Percentiles rank a stretch among this genome's conserved stretches.
These are phyloP conservation scores for Capromys pilorides DNA, from an alignment of 2,797 vertebrate species.

Conservation along the genomic window DNA sequence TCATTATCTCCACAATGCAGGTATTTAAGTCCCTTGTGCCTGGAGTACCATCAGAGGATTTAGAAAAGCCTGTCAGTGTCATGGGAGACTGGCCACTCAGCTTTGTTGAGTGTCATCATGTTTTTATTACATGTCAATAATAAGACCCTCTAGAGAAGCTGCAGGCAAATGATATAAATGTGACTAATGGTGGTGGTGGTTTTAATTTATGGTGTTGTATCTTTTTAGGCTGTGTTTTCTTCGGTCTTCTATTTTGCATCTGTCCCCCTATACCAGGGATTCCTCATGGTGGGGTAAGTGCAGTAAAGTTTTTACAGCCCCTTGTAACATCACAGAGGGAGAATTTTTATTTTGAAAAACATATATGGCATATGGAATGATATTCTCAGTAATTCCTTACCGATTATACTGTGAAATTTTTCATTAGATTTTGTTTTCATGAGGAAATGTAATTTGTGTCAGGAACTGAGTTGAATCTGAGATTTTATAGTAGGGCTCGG, in stretches of 20 bases:
- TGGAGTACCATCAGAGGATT: not conserved
- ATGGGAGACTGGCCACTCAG: not conserved
- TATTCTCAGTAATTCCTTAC: not conserved
- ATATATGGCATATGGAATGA: not conserved
- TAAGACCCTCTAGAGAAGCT: not conserved
- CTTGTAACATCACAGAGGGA: not conserved
- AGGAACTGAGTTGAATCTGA: not conserved
- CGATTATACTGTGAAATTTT: not conserved
- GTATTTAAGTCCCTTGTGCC: conserved; percentile 80
- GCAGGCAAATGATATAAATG: not conserved
- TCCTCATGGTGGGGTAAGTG: conserved; percentile 99
- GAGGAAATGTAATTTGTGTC: conserved; percentile 23
- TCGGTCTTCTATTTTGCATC: conserved; percentile 99
- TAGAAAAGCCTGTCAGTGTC: not conserved
- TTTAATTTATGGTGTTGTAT: not conserved
- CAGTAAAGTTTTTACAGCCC: not conserved
- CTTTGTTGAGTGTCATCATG: not conserved
- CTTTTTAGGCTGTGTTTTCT: conserved; percentile 94
- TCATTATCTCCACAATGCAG: conserved; percentile 99
- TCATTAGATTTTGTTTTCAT: conserved; percentile 11
- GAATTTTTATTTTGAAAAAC: not conserved
- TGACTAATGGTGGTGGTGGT: not conserved
- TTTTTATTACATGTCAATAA: not conserved
- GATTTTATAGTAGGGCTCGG: not conserved
- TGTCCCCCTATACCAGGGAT: conserved; percentile 98